Evolutionary conservation across 2,888 invertebrate species (phyloP).

Genomic region (Aspidiotus rigidus): DNA sequence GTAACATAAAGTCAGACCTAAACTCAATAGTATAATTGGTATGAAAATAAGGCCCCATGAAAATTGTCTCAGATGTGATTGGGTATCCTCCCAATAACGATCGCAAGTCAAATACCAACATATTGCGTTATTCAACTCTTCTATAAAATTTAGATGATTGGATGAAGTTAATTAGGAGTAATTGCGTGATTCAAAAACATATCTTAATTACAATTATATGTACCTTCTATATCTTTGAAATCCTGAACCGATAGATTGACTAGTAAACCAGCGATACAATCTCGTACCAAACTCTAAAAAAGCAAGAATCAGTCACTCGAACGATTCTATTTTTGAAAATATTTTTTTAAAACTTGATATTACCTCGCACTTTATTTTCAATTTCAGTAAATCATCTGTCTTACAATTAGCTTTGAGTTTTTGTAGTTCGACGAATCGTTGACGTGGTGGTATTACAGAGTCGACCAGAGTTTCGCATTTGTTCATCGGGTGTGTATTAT

Average conservation of each 20-base stretch:
- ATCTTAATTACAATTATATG: neutral
- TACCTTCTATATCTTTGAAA: conserved; percentile 80
- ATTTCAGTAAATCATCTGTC: conserved; percentile 63
- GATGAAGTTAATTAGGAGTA: no score
- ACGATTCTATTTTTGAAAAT: neutral
- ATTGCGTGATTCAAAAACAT: conserved; percentile 27
- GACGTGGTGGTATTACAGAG: conserved; percentile 58
- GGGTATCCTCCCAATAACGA: conserved; percentile 79
- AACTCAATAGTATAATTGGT: conserved; percentile 67
- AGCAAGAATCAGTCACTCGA: neutral
- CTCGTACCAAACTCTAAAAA: conserved; percentile 56
- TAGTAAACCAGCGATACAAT: conserved; percentile 71
- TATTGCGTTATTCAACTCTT: conserved; percentile 76
- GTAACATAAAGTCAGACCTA: conserved; percentile 80
- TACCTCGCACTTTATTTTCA: conserved; percentile 60
- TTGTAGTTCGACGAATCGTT: conserved; percentile 58
- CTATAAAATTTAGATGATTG: conserved; percentile 45
- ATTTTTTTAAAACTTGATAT: neutral
- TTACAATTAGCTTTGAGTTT: conserved; percentile 69
- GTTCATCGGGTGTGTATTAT: conserved; percentile 49
- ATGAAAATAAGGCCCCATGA: conserved; percentile 72
- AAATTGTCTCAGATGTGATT: conserved; percentile 63
- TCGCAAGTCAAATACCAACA: conserved; percentile 90
- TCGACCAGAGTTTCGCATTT: conserved; percentile 52
- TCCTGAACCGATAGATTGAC: conserved; percentile 71